Evolutionary conservation across 1,140 invertebrate genomes (phyloP), one percentile per base, ranked within the genome.

Genomic region (Hypothenemus hampei): DNA sequence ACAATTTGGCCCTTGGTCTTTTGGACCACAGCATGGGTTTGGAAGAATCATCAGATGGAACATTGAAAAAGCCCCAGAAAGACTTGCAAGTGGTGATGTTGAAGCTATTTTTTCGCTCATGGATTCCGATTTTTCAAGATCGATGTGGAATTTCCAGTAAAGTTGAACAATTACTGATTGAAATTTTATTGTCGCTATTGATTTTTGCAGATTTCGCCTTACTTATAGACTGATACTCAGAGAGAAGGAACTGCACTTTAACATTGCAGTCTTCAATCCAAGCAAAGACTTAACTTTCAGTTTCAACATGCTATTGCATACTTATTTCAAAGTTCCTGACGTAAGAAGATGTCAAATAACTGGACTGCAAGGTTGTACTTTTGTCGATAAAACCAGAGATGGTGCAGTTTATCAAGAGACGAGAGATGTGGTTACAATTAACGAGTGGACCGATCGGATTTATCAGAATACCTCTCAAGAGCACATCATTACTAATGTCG

Each of bases 241-340:
- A 54, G 90, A 93, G 74, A 93, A 93, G 74, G 91, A 93, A 71
- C 74, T 93, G 33, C 91, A 92, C 74, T 93, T 92, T 71, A 91
- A 92, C 70, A 90, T 93, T 70, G 89, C 87, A 43, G 87, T 93
- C 56, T 93, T 88, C 73, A 93, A 93, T 76, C 89, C 89, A 6
- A 91, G 87, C 74, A 90, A 94, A 79, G 90, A 89, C 71, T 76
- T 84, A 59, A 87, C 83, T 35, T 93, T 96, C 77, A 89, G 86
- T 65, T 97, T 96, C 75, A 94, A 95, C 73, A 77, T 95, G 69
- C 75, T 97, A 22, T 75, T 97, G 59, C 93, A 97, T 72, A 96
- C 92, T 6, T 97, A 97, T 75, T 91, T 97, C 71, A 93, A 93
- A 79, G 91, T 94, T 60, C 89, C 91, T 37, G 91, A 97, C 73